Evolutionary conservation across 2,888 invertebrate species (phyloP).

Genomic region (Drosophila hamatofila): DNA sequence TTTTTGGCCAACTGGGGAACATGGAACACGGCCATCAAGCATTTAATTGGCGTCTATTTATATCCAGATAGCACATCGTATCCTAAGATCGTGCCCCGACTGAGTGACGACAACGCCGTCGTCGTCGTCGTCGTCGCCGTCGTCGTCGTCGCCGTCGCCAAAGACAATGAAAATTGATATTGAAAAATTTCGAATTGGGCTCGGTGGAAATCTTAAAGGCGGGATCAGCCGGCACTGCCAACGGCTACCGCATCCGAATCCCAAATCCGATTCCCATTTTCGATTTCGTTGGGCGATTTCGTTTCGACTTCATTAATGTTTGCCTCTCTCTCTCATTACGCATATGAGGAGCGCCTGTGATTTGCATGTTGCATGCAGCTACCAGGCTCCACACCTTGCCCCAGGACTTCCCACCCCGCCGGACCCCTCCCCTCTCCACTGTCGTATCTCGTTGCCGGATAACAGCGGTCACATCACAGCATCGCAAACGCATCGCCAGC

Average conservation of each 20-base stretch:
- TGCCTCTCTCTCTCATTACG: constrained; percentile 71
- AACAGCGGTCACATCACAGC: constrained; percentile 61
- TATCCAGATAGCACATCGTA: constrained; percentile 81
- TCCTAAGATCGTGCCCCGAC: constrained; percentile 62
- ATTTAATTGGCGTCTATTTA: constrained; percentile 83
- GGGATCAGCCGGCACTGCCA: constrained; percentile 65
- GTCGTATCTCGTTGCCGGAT: constrained; percentile 34
- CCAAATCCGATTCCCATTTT: constrained; percentile 23
- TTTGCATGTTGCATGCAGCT: constrained; percentile 53
- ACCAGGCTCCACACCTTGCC: neutral
- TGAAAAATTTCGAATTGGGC: constrained; percentile 55
- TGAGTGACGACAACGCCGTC: constrained; percentile 68
- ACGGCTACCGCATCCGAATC: constrained; percentile 16
- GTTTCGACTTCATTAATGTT: constrained; percentile 53
- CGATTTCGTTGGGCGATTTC: constrained; percentile 34
- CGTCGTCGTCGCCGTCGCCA: too few species aligned
- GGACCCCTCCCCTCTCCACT: neutral
- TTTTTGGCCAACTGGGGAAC: constrained; percentile 25
- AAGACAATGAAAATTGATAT: constrained; percentile 76
- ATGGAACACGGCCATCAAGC: constrained; percentile 68
- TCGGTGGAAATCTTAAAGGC: constrained; percentile 72
- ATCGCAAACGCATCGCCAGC: constrained; percentile 63
- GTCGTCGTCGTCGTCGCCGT: constrained; percentile 10
- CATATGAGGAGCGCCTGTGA: constrained; percentile 58
- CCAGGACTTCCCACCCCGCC: neutral